phyloP scores from a whole-genome alignment of 2,797 vertebrate genomes.

The Linurgus olivaceus region DNA sequence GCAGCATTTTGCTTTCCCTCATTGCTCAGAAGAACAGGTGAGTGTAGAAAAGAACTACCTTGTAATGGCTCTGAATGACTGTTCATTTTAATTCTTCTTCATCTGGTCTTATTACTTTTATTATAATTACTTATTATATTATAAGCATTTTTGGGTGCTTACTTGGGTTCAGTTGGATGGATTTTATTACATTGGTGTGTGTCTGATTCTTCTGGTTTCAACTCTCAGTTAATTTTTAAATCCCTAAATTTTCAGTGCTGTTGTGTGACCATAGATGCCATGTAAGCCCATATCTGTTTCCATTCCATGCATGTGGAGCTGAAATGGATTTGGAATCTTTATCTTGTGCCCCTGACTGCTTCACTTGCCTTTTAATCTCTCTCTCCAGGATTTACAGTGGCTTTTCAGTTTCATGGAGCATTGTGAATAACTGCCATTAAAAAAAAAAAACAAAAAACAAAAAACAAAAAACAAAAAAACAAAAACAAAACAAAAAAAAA shows the following conservation, averaged over 20 bases:
- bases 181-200: rapidly evolving
- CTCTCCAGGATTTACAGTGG: background rate
- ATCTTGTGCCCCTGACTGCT: background rate
- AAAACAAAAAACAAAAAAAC: too few relatives aligned
- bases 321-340: background rate
- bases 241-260: background rate
- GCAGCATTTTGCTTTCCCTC: background rate
- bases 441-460: background rate
- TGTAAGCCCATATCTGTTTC: background rate
- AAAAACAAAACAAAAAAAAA: too few relatives aligned
- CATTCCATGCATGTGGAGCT: background rate
- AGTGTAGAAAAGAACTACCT: background rate
- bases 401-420: background rate
- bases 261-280: rapidly evolving
- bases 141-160: background rate
- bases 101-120: background rate
- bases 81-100: background rate
- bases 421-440: background rate
- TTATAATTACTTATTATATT: background rate
- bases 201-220: background rate
- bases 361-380: background rate
- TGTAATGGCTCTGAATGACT: background rate
- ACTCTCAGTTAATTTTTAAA: background rate
- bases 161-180: background rate
- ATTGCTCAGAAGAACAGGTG: background rate